These are phyloP conservation scores for Steinernema scapterisci DNA, from an alignment of 2,888 invertebrate species.

Conservation along the genomic window DNA sequence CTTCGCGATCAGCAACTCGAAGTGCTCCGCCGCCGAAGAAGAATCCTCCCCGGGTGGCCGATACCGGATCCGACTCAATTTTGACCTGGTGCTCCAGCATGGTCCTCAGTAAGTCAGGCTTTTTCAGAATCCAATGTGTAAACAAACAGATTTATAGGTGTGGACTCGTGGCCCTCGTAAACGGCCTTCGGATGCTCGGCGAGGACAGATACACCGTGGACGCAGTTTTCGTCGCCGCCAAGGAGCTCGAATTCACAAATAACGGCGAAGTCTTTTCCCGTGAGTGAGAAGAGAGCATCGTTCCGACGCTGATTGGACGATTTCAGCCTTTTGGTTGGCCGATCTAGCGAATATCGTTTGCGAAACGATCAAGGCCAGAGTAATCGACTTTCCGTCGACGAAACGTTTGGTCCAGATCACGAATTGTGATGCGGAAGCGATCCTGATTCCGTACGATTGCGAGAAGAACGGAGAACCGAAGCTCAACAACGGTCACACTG, in stretches of 20 bases:
- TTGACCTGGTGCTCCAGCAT: constrained; percentile 38
- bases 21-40: neutral
- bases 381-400: constrained; percentile 38
- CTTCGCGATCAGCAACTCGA: constrained; percentile 19
- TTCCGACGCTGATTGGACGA: neutral
- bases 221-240: constrained; percentile 73
- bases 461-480: constrained; percentile 61
- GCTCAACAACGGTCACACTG: constrained; percentile 48
- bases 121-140: neutral
- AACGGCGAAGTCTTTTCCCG: constrained; percentile 80
- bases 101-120: constrained; percentile 37
- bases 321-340: constrained; percentile 48
- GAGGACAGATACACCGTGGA: constrained; percentile 69
- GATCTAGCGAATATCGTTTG: constrained; percentile 40
- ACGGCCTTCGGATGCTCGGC: constrained; percentile 42
- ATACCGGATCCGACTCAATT: neutral
- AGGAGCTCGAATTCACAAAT: constrained; percentile 75
- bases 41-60: neutral
- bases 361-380: constrained; percentile 31
- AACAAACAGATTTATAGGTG: constrained; percentile 39
- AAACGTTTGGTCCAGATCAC: constrained; percentile 31
- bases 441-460: constrained; percentile 63
- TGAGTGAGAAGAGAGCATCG: constrained; percentile 20
- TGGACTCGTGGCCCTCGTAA: constrained; percentile 45
- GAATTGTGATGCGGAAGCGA: neutral